Base-by-base conservation (phyloP, 2,888 invertebrate genomes). In the Heliconius cydno region DNA sequence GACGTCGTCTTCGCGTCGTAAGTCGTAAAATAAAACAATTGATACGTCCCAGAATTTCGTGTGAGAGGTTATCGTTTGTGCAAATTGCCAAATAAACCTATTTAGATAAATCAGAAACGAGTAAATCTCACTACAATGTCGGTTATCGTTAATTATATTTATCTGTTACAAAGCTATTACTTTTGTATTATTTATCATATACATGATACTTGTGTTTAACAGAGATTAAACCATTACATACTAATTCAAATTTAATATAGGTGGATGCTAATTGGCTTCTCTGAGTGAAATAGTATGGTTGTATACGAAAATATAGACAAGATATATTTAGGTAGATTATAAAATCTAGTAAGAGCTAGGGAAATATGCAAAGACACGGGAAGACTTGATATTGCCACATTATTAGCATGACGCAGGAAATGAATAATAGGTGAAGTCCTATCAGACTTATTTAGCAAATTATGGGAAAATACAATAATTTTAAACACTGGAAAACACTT, bases 21-120 rank as follows among this genome's bases (percentile, higher is more conserved):
- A 57, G 6, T 52, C 30, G 57, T 22, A 30, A 72, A 12, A 30
- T 57, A 72, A n/a, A 72, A 30, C 38, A 38, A 63, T 38, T 41
- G 63, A 63, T 74, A 30, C 7, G 46, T 41, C 65, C 30, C n/a
- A 75, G 46, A 65, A 66, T 65, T 46, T 66, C 22, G 10, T 65
- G 46, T 75, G 46, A 66, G 41, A 75, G 75, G 75, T 75, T 75
- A 75, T 75, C 75, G 46, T 41, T 66, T 66, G 28, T 65, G 75
- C 75, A 75, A 75, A 75, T 75, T 46, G 75, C 65, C 65, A 75
- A 30, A 75, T 66, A 75, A 75, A 75, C 41, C 75, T 46, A 65
- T 46, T 28, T 65, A 41, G 46, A 75, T 75, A 46, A 75, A 41
- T 75, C 22, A 22, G 46, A 41, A 10, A 75, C 46, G n/a, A 38